Percentiles rank a stretch among this genome's conserved stretches.
phyloP scores from a whole-genome alignment of 2,888 invertebrate species.

The Cephus rjabovi region DNA sequence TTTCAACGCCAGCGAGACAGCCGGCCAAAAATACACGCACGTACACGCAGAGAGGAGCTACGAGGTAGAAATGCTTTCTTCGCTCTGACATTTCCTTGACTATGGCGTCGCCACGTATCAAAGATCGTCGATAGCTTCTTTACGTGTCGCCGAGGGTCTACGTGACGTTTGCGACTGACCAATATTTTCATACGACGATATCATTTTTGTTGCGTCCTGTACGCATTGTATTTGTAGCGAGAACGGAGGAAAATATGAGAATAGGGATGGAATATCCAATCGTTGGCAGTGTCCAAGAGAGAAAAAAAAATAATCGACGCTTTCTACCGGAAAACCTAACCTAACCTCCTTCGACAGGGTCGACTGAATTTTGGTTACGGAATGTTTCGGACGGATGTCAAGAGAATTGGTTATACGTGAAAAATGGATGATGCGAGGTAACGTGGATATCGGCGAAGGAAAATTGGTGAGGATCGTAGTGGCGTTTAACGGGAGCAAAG shows the following conservation, averaged over 20 bases:
- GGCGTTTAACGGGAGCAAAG: conserved; percentile 22
- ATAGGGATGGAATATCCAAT: not conserved
- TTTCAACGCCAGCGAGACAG: not conserved
- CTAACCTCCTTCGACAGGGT: not conserved
- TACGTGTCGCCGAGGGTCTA: not conserved
- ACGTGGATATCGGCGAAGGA: conserved; percentile 2
- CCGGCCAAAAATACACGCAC: not conserved
- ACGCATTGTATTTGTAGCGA: not conserved
- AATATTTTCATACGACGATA: not conserved
- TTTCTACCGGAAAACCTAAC: not conserved
- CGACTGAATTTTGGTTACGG: not conserved
- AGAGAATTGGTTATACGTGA: not conserved
- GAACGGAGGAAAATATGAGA: not conserved
- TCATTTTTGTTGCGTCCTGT: not conserved
- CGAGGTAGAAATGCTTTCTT: not conserved
- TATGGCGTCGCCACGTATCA: not conserved
- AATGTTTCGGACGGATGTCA: not conserved
- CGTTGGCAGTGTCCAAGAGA: not conserved
- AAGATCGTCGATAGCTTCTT: not conserved
- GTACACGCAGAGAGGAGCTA: not conserved
- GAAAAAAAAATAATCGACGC: not conserved
- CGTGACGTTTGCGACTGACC: not conserved
- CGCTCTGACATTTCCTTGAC: not conserved
- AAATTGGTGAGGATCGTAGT: not conserved
- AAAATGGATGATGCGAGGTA: not conserved